A percentile compares a stretch with the other conserved stretches of the same genome.
Conservation (phyloP, 2,888 invertebrate species). For the Parnassius apollo region DNA sequence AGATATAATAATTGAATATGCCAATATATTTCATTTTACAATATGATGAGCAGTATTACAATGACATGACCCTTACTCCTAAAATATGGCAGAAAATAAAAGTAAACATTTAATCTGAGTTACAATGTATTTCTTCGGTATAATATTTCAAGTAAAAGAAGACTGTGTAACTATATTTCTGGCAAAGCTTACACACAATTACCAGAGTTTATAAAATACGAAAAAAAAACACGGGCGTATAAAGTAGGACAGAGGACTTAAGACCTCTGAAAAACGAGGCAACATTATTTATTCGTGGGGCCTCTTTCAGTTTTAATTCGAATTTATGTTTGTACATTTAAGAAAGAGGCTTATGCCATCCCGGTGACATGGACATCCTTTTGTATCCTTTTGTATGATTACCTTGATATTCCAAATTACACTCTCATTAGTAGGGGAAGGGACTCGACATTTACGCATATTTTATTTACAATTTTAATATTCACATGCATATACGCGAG, state of each 20-base stretch:
- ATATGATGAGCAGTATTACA: too few relatives aligned
- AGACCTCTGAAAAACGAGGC: slow-evolving; percentile 73
- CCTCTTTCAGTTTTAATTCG: slow-evolving; percentile 74
- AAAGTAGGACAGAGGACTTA: slow-evolving; percentile 65
- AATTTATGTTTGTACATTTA: slow-evolving; percentile 75
- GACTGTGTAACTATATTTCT: slow-evolving; percentile 40
- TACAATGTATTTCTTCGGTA: background rate
- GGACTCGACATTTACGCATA: background rate
- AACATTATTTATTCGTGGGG: slow-evolving; percentile 69
- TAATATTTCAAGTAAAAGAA: slow-evolving; percentile 26
- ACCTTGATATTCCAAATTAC: slow-evolving; percentile 34
- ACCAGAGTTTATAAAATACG: slow-evolving; percentile 62
- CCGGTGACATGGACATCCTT: slow-evolving; percentile 46
- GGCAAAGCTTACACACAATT: slow-evolving; percentile 65
- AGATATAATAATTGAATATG: too few relatives aligned
- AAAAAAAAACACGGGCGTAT: slow-evolving; percentile 63
- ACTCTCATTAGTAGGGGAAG: background rate
- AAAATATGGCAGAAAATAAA: too few relatives aligned
- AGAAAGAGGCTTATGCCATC: slow-evolving; percentile 61
- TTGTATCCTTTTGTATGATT: slow-evolving; percentile 41
- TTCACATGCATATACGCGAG: too few relatives aligned
- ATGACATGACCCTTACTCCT: too few relatives aligned
- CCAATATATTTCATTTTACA: too few relatives aligned
- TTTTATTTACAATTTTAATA: background rate
- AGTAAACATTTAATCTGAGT: background rate